phyloP scores from a whole-genome alignment of 2,113 vertebrate species.

The Garra rufa region DNA sequence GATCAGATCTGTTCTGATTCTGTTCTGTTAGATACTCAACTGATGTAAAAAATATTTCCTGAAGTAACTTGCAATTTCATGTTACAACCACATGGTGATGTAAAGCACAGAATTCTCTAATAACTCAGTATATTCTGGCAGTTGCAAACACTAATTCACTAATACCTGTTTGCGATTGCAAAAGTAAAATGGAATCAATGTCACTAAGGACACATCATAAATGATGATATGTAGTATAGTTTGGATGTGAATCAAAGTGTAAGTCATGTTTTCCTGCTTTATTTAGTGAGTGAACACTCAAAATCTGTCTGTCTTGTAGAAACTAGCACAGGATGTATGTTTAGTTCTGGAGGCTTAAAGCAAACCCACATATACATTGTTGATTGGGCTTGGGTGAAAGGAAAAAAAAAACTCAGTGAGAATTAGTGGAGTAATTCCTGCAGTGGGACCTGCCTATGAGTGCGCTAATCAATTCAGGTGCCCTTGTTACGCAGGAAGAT shows the following conservation, averaged over 20 bases:
- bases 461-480: conserved; percentile 80
- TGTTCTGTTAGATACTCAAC: not conserved
- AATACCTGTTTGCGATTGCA: not conserved
- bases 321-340: not conserved
- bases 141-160: conserved; percentile 13
- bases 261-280: not conserved
- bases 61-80: conserved; percentile 21
- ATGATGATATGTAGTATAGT: not conserved
- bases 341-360: conserved; percentile 39
- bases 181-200: not conserved
- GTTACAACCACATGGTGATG: not conserved
- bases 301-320: conserved; percentile 4
- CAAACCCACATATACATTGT: not conserved
- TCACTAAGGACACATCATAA: not conserved
- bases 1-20: too few species aligned
- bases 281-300: conserved; percentile 20
- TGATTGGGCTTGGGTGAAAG: not conserved
- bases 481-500: conserved; percentile 72
- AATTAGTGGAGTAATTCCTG: conserved; percentile 80
- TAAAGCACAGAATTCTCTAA: not conserved
- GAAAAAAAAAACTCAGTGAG: conserved; percentile 71
- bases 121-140: not conserved
- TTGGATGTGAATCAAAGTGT: not conserved
- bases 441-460: conserved; percentile 74
- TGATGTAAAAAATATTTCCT: not conserved